These are phyloP conservation scores for Aptenodytes forsteri DNA, from an alignment of 2,113 vertebrate genomes.

Conservation along the genomic window DNA sequence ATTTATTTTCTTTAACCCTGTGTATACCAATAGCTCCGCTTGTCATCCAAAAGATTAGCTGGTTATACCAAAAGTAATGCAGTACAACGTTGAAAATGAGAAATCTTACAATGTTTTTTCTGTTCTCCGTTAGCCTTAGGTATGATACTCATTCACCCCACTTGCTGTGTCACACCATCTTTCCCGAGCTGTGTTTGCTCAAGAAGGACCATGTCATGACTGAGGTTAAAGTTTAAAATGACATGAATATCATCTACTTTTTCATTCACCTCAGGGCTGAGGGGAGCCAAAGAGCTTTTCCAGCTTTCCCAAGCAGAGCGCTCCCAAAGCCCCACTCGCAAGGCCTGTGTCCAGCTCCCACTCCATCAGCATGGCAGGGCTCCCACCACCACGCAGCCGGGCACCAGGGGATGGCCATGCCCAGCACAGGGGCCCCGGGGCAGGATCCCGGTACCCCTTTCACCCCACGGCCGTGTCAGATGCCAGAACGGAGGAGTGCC, in stretches of 20 bases:
- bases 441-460: rapidly evolving
- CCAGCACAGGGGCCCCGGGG: too few relatives aligned
- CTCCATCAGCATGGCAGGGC: rapidly evolving
- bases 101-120: neutral
- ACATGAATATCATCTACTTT: neutral
- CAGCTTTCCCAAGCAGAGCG: neutral
- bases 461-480: rapidly evolving
- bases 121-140: neutral
- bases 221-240: neutral
- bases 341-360: neutral
- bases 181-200: rapidly evolving
- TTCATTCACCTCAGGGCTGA: neutral
- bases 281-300: neutral
- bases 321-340: neutral
- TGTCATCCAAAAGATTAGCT: neutral
- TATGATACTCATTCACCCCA: too few relatives aligned
- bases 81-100: neutral
- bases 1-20: neutral
- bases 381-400: rapidly evolving
- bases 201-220: rapidly evolving
- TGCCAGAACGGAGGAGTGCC: neutral
- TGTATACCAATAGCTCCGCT: neutral
- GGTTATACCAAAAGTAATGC: neutral
- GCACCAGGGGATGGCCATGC: too few relatives aligned
- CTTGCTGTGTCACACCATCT: rapidly evolving